Evolutionary conservation across 1,140 invertebrate species (phyloP), one percentile per base, ranked within the genome.

Genomic region (Pemphigus obesinymphae): DNA sequence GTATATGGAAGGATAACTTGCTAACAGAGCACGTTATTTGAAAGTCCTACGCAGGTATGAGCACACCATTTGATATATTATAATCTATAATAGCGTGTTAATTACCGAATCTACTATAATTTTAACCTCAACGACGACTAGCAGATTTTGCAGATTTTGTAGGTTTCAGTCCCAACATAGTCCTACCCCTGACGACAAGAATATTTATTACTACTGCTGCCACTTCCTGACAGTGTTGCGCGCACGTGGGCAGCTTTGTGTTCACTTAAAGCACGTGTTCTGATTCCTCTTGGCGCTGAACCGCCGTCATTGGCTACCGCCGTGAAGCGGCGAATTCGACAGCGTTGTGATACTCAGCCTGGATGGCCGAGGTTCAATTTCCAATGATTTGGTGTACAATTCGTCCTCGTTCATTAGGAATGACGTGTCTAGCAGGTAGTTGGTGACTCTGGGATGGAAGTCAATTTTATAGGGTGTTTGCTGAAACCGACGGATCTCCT

Each of bases 381-480:
- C 91, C 84, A 97, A 87, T 2, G 94, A 96, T 83, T 92, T 89
- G 83, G 91, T 90, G 88, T 96, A 97, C 26, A 96, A 89, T 84
- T 95, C 91, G 84, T 97, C 95, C 85, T 97, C 95, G 73, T 92
- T 90, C 61, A 96, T 88, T 17, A 95, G 88, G 15, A 94, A 86
- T 20, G 90, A 90, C 2, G 91, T 89, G 85, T 97, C 95, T 83
- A 97, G 87, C 6, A 97, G 87, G 86, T 97, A 97, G 84, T 91
- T 92, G 37, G 91, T 91, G 55, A 95, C 94, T 88, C 94, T 93
- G 43, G 90, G 88, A 82, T 94, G 94, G 83, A 93, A 90, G 85
- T 96, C 93, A 82, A 97, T 97, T 87, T 95, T 96, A 86, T 97
- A 97, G 1, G 94, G 93, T 6, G 94, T 96, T 87, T 97, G 94